Evolutionary conservation across 2,797 vertebrate species (phyloP).

Genomic region (Propithecus deckenii): DNA sequence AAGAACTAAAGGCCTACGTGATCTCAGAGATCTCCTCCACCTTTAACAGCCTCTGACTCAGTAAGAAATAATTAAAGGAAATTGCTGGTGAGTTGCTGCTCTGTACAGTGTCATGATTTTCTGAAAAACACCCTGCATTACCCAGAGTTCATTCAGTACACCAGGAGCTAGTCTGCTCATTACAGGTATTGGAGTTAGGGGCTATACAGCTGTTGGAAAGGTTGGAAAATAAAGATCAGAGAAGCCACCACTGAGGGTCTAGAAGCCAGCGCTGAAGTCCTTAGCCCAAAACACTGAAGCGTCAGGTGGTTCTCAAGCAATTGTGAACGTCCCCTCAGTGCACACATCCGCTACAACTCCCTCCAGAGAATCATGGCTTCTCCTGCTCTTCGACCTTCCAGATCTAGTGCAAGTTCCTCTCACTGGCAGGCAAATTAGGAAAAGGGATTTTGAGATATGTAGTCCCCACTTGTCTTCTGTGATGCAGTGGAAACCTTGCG

Average conservation of each 20-base stretch:
- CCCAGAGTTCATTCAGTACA: background rate
- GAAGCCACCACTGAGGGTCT: background rate
- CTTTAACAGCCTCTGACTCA: background rate
- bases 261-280: background rate
- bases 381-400: background rate
- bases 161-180: background rate
- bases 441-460: background rate
- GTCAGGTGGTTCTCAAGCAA: background rate
- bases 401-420: background rate
- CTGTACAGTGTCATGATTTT: background rate
- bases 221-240: background rate
- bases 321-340: accelerated
- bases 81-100: no score
- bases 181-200: background rate
- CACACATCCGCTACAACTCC: no score
- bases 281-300: background rate
- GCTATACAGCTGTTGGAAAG: background rate
- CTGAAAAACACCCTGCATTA: background rate
- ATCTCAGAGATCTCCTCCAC: background rate
- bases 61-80: background rate
- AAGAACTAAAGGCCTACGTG: background rate
- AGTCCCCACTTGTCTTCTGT: background rate
- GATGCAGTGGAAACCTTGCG: background rate
- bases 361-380: background rate
- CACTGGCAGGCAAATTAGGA: background rate